A percentile compares a stretch with the other conserved stretches of the same genome.
Conservation (phyloP, 2,797 vertebrate genomes). For the Pyrocephalus nanus region DNA sequence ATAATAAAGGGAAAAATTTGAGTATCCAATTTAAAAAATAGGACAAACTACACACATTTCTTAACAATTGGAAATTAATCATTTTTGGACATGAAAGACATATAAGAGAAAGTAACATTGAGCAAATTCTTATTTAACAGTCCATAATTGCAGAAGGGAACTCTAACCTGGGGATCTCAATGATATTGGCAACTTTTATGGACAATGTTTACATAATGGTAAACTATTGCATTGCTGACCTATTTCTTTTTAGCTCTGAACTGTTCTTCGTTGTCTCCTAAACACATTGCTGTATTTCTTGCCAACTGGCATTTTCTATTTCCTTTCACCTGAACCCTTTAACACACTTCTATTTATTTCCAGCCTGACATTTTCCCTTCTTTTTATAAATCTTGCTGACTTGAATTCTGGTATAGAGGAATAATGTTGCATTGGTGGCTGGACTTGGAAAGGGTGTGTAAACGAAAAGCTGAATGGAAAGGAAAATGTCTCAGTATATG, state of each 20-base stretch:
- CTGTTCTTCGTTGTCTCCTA: conserved; percentile 11
- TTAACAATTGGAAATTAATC: conserved; percentile 9
- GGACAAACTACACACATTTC: conserved; percentile 47
- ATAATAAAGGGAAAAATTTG: conserved; percentile 60
- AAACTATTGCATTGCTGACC: conserved; percentile 40
- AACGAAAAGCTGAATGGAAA: background rate
- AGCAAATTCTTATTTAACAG: conserved; percentile 32
- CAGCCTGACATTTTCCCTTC: background rate
- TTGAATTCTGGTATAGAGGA: background rate
- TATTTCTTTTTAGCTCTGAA: conserved; percentile 17
- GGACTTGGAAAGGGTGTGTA: background rate
- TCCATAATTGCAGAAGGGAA: conserved; percentile 1
- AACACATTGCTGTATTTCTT: background rate
- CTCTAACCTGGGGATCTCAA: background rate
- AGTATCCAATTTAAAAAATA: conserved; percentile 43
- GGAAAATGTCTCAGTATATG: background rate
- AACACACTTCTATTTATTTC: background rate
- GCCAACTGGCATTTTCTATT: background rate
- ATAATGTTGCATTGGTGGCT: background rate
- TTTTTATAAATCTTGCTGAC: background rate
- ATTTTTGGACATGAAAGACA: conserved; percentile 5
- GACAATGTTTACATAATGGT: background rate
- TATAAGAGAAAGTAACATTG: conserved; percentile 1
- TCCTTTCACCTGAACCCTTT: conserved; percentile 15
- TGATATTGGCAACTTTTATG: conserved; percentile 25